Conservation (phyloP, 1,140 invertebrate species). For the Augochlora pura region DNA sequence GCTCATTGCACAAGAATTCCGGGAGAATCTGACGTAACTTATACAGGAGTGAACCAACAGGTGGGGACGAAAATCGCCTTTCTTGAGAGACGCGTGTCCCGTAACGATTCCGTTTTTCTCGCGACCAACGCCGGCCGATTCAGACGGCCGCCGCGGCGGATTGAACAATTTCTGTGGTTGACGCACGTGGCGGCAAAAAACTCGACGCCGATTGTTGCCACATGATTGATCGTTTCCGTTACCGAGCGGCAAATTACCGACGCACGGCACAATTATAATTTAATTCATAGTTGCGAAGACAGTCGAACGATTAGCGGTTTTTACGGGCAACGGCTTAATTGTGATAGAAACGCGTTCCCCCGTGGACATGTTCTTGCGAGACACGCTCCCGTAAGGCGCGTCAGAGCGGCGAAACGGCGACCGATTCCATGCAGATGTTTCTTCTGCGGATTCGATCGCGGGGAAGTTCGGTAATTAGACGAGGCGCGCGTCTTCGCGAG, state of each 20-base stretch:
- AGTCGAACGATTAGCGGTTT: background rate
- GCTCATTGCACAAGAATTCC: conserved; percentile 48
- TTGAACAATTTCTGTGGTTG: conserved; percentile 6
- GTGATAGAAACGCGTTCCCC: background rate
- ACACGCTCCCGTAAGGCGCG: background rate
- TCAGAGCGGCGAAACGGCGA: background rate
- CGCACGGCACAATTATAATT: conserved; percentile 1
- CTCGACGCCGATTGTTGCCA: conserved; percentile 11
- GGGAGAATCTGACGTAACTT: conserved; percentile 34
- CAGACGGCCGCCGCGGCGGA: too few relatives aligned
- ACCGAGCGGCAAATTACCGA: background rate
- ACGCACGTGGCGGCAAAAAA: conserved; percentile 28
- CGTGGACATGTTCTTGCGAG: background rate
- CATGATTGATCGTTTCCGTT: conserved; percentile 35
- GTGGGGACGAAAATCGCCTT: background rate
- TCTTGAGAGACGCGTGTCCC: background rate
- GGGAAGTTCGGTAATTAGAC: too few relatives aligned
- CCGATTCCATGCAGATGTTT: background rate
- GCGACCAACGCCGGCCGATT: background rate
- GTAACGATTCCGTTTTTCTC: too few relatives aligned
- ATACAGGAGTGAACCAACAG: background rate
- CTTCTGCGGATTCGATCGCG: background rate
- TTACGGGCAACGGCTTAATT: background rate
- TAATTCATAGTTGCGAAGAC: background rate
- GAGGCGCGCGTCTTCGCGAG: conserved; percentile 9